Evolutionary conservation across 2,797 vertebrate species (phyloP).

Genomic region (Gadopsis marmoratus): DNA sequence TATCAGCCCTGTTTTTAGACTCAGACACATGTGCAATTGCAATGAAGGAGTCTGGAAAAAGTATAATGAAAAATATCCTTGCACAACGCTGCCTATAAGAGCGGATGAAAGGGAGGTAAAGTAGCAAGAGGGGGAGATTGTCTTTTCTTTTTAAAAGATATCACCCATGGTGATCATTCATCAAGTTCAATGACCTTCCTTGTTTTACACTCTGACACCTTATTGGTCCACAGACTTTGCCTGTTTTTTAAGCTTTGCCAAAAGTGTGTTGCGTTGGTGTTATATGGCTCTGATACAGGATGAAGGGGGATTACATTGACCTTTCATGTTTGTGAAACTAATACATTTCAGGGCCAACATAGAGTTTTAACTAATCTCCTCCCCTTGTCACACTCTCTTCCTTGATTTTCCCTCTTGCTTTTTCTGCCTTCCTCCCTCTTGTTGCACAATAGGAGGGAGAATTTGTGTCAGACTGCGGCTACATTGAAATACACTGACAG

Average conservation of each 20-base stretch:
- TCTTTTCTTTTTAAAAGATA: slow-evolving; percentile 60
- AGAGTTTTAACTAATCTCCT: slow-evolving; percentile 58
- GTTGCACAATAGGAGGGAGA: slow-evolving; percentile 55
- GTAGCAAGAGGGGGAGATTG: slow-evolving; percentile 7
- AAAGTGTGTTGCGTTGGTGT: slow-evolving; percentile 35
- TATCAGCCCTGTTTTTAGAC: slow-evolving; percentile 75
- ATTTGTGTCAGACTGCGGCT: slow-evolving; percentile 65
- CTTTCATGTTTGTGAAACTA: slow-evolving; percentile 46
- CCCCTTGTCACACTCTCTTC: slow-evolving; percentile 57
- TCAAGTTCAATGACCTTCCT: slow-evolving; percentile 68
- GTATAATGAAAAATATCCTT: slow-evolving; percentile 56
- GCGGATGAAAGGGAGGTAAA: slow-evolving; percentile 40
- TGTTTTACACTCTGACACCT: slow-evolving; percentile 55
- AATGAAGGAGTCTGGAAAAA: slow-evolving; percentile 67
- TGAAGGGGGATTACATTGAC: slow-evolving; percentile 47
- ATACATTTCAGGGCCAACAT: slow-evolving; percentile 53
- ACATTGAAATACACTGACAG: slow-evolving; percentile 68
- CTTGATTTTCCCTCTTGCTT: slow-evolving; percentile 36
- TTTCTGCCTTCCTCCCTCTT: slow-evolving; percentile 49
- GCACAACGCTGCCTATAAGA: slow-evolving; percentile 40
- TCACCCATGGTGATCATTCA: slow-evolving; percentile 69
- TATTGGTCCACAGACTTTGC: slow-evolving; percentile 54
- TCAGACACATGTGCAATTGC: slow-evolving; percentile 80
- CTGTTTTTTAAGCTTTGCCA: slow-evolving; percentile 37
- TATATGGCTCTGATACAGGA: slow-evolving; percentile 40